A percentile compares a stretch with the other conserved stretches of the same genome.
Conservation (phyloP, 2,888 invertebrate species). For the Morpho helenor region DNA sequence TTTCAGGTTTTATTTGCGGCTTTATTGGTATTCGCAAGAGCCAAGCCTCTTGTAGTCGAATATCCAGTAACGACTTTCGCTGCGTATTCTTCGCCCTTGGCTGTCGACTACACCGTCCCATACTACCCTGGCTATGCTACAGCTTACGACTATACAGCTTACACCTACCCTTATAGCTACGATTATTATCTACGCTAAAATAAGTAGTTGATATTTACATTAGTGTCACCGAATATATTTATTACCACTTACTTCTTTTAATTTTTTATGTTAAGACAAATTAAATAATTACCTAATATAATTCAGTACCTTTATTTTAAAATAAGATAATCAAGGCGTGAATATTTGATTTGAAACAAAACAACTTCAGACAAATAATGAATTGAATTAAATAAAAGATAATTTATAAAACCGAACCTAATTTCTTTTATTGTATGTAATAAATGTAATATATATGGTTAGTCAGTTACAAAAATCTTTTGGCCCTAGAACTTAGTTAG, state of each 20-base stretch:
- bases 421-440: too few species aligned
- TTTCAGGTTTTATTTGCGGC: conserved; percentile 67
- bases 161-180: conserved; percentile 61
- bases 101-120: conserved; percentile 73
- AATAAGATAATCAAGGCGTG: too few species aligned
- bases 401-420: too few species aligned
- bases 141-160: conserved; percentile 50
- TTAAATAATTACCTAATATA: too few species aligned
- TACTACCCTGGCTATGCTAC: conserved; percentile 53
- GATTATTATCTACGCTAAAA: conserved; percentile 57
- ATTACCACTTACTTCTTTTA: conserved; percentile 5
- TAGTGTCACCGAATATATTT: conserved; percentile 16
- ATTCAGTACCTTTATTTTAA: too few species aligned
- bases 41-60: conserved; percentile 64
- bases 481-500: too few species aligned
- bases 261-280: background rate
- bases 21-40: conserved; percentile 73
- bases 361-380: too few species aligned
- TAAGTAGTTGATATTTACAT: background rate
- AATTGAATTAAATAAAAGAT: too few species aligned
- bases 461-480: too few species aligned
- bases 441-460: too few species aligned
- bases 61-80: conserved; percentile 50
- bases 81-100: conserved; percentile 65
- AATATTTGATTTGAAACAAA: too few species aligned